Conservation (phyloP, 37 sponge, comb jelly and placozoan genomes). For the Chondrosia reniformis region DNA sequence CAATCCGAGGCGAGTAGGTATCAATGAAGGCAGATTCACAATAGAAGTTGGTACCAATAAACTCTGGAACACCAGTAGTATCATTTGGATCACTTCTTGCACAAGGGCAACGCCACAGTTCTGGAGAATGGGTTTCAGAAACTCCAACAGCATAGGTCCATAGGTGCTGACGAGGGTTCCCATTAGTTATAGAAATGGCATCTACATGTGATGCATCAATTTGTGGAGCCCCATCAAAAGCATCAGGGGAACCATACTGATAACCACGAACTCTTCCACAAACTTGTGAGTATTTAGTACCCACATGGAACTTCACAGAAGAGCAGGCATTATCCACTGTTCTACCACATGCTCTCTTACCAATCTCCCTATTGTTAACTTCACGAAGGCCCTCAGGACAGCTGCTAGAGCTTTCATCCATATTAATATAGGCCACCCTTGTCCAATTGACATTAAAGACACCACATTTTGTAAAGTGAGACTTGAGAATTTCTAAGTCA, state of each 20-base stretch:
- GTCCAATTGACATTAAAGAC: neutral
- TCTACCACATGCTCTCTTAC: constrained; percentile 9
- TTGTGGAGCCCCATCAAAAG: neutral
- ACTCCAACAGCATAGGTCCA: neutral
- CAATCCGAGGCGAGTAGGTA: neutral
- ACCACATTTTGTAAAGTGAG: constrained; percentile 1
- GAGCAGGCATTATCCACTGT: neutral
- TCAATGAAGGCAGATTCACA: neutral
- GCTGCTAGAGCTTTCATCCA: neutral
- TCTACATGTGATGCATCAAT: constrained; percentile 10
- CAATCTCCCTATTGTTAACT: neutral
- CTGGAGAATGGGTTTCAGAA: neutral
- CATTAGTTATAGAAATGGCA: neutral
- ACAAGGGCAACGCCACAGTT: neutral
- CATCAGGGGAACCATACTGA: neutral
- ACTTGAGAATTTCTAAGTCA: too few species aligned
- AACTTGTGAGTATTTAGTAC: neutral
- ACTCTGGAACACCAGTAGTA: neutral
- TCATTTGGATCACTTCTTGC: neutral
- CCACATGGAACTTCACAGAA: neutral
- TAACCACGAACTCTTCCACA: constrained; percentile 3
- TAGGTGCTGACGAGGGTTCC: constrained; percentile 1
- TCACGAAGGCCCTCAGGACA: neutral
- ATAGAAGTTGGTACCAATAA: constrained; percentile 2
- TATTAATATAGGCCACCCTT: neutral